Conservation (phyloP, 1,140 invertebrate genomes). For the Drosophila prosaltans region DNA sequence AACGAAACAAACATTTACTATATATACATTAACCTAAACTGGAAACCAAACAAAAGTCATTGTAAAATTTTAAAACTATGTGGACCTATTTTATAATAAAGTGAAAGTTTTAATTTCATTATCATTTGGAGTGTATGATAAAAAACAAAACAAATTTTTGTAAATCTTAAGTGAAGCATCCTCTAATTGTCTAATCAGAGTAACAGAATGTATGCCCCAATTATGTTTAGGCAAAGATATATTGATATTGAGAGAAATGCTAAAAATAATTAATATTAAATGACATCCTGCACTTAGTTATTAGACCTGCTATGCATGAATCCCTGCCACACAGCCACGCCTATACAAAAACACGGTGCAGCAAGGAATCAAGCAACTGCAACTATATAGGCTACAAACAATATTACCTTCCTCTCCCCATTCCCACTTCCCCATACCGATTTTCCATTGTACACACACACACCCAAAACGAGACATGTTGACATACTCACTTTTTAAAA, state of each 20-base stretch:
- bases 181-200: conserved; percentile 45
- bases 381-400: conserved; percentile 27
- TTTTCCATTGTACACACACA: neutral
- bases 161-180: conserved; percentile 52
- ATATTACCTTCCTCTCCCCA: neutral
- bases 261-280: conserved; percentile 32
- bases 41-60: conserved; percentile 59
- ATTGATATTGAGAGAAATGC: conserved; percentile 25
- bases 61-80: conserved; percentile 61
- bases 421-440: neutral
- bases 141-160: conserved; percentile 27
- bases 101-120: conserved; percentile 41
- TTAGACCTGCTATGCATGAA: conserved; percentile 68
- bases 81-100: conserved; percentile 72
- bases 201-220: conserved; percentile 47
- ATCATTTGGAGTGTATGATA: conserved; percentile 56
- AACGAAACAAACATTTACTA: conserved; percentile 26
- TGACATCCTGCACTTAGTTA: conserved; percentile 64
- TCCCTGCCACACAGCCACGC: conserved; percentile 21
- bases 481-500: neutral
- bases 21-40: conserved; percentile 43
- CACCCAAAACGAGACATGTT: neutral
- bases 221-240: conserved; percentile 52
- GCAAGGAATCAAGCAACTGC: conserved; percentile 36
- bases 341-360: conserved; percentile 21